phyloP scores from a whole-genome alignment of 53 echinoderm and acorn worm genomes.

The Actinopyga echinites region DNA sequence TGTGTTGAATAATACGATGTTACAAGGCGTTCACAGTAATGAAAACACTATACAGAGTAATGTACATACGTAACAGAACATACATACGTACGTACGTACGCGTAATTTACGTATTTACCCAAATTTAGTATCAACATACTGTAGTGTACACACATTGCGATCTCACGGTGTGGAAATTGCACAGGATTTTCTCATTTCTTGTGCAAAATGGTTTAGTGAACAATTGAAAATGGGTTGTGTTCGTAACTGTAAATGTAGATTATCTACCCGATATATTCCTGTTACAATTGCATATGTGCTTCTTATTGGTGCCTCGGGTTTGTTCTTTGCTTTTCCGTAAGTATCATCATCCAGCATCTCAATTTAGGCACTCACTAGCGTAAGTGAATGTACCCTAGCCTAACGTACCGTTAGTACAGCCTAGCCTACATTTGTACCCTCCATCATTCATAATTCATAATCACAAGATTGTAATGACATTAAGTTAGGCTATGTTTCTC shows the following conservation, averaged over 20 bases:
- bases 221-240: slow-evolving; percentile 28
- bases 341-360: slow-evolving; percentile 40
- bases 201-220: no score
- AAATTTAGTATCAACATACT: background rate
- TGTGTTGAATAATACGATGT: no score
- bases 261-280: slow-evolving; percentile 89
- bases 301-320: slow-evolving; percentile 77
- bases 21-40: no score
- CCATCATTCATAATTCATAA: no score
- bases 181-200: background rate
- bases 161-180: background rate
- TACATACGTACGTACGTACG: background rate
- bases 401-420: no score
- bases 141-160: background rate
- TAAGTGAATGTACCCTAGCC: no score
- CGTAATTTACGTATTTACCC: background rate
- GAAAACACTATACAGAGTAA: background rate
- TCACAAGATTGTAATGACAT: no score
- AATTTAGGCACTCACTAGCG: no score
- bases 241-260: slow-evolving; percentile 85
- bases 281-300: slow-evolving; percentile 85
- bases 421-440: no score
- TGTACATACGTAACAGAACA: background rate
- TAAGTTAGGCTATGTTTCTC: no score
- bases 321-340: slow-evolving; percentile 97